These are phyloP conservation scores for Dysdera silvatica DNA, from an alignment of 1,140 invertebrate species.

Conservation along the genomic window DNA sequence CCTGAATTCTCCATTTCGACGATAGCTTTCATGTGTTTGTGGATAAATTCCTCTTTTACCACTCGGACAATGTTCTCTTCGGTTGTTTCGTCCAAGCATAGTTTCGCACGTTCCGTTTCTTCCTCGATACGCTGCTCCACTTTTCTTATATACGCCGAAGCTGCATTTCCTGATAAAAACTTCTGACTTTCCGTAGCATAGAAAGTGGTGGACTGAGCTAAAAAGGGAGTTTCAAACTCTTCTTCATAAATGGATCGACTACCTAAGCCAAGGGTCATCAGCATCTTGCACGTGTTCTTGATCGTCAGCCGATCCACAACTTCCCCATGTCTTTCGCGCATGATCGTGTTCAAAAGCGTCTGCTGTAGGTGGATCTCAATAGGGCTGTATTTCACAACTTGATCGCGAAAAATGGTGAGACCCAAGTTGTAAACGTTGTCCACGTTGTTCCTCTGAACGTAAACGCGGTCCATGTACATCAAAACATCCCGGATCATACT, in stretches of 20 bases:
- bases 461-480: conserved; percentile 99
- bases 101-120: no score
- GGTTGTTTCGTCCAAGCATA: no score
- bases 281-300: conserved; percentile 98
- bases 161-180: no score
- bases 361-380: conserved; percentile 89
- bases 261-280: conserved; percentile 94
- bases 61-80: no score
- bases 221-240: conserved; percentile 95
- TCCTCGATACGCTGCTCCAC: no score
- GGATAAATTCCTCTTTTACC: no score
- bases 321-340: conserved; percentile 89
- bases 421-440: conserved; percentile 99
- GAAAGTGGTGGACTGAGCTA: conserved; percentile 95
- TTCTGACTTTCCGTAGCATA: no score
- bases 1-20: conserved; percentile 99
- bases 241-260: conserved; percentile 91
- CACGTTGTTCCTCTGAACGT: conserved; percentile 95
- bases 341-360: conserved; percentile 90
- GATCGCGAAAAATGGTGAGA: conserved; percentile 95
- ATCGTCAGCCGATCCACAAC: conserved; percentile 90
- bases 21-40: no score
- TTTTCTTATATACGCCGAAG: no score
- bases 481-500: conserved; percentile 99
- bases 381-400: conserved; percentile 86